Percentiles rank a stretch among this genome's conserved stretches.
Conservation (phyloP, 2,113 vertebrate genomes). For the Marmota flaviventris region DNA sequence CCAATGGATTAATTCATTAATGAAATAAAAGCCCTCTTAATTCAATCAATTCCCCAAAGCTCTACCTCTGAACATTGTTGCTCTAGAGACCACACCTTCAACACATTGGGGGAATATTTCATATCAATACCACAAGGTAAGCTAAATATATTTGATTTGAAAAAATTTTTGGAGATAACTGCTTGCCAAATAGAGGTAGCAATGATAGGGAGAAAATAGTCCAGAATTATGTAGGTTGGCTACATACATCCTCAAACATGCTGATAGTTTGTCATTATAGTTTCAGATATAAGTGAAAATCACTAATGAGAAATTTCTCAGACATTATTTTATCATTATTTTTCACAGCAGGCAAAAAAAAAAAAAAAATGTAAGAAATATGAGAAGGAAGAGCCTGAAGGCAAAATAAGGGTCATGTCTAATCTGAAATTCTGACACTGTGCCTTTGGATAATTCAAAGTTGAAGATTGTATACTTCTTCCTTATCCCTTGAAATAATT, state of each 20-base stretch:
- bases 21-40: background rate
- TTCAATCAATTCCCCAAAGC: background rate
- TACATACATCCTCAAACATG: conserved; percentile 16
- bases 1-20: background rate
- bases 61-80: background rate
- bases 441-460: conserved; percentile 55
- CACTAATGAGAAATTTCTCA: conserved; percentile 48
- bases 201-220: background rate
- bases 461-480: conserved; percentile 42
- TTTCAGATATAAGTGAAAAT: conserved; percentile 7
- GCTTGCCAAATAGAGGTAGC: background rate
- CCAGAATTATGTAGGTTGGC: background rate
- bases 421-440: conserved; percentile 48
- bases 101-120: background rate
- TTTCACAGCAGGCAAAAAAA: conserved; percentile 7
- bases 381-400: background rate
- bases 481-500: too few relatives aligned
- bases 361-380: conserved; percentile 3
- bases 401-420: conserved; percentile 42
- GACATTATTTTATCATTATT: conserved; percentile 29
- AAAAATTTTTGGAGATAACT: background rate
- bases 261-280: background rate
- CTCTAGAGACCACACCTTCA: background rate
- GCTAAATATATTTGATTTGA: conserved; percentile 9
- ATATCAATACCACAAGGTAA: background rate